Evolutionary conservation across 2,888 invertebrate genomes (phyloP), one percentile per base, ranked within the genome.

Genomic region (Tenthredo amoena): DNA sequence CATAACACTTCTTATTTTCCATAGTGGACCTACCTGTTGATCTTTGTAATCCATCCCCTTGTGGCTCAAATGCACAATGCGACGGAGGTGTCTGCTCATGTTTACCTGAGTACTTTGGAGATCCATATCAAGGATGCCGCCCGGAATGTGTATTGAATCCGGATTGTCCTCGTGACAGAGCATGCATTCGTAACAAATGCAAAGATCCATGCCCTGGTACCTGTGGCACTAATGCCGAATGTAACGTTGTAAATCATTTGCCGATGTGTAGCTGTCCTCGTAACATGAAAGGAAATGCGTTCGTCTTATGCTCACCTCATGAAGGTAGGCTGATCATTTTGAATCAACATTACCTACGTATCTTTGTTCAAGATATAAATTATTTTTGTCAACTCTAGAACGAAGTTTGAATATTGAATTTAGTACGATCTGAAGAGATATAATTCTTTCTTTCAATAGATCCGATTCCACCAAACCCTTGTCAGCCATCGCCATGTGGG

Each of bases 141-240:
- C 94, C 94, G 7, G 94, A 94, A 87, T 94, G 94, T 85, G 91
- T 92, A 3, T 89, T 93, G 26, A 94, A 94, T 88, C 89, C 92
- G 1, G 94, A 94, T 85, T 95, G 95, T 87, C 86, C 93, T 0
- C 91, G 92, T 0, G 90, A 93, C 86, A 90, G 90, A 86, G 94
- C 94, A 72, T 95, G 95, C 88, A 91, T 94, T 62, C 90, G 92
- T 58, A 93, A 93, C 86, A 94, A 94, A 87, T 94, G 94, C 86
- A 89, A 89, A 58, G 93, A 94, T 77, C 96, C 96, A n/a, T 98
- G 98, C 90, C 94, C 94, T 0, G 96, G 96, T 85, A 94, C 96
- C 0, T 98, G 98, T 92, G 98, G 97, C 15, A 93, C 94, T 86
- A 96, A 96, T 88, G 96, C 97, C 7, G 93, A 95, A 86, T 97